A percentile compares a stretch with the other conserved stretches of the same genome.
Evolutionary conservation across 2,797 vertebrate genomes (phyloP).

Genomic region (Cirrhinus molitorella): DNA sequence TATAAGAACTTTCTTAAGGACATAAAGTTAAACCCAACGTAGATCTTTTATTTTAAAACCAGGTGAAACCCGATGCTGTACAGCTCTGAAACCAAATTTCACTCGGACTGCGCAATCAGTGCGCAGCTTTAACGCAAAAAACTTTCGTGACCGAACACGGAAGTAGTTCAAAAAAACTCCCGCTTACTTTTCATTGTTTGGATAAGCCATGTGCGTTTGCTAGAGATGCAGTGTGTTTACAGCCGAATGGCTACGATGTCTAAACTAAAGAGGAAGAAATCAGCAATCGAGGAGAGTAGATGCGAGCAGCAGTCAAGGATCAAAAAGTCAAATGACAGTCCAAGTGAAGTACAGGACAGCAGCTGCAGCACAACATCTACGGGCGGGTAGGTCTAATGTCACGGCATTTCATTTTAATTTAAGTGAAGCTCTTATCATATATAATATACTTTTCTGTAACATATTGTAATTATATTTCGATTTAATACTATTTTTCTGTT

Average conservation of each 20-base stretch:
- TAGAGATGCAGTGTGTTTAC: conserved; percentile 55
- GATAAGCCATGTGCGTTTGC: neutral
- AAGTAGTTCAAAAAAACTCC: conserved; percentile 55
- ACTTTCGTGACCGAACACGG: conserved; percentile 50
- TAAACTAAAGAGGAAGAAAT: conserved; percentile 74
- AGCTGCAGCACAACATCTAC: neutral
- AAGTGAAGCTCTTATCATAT: neutral
- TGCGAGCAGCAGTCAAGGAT: neutral
- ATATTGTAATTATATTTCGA: neutral
- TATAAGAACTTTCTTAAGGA: neutral
- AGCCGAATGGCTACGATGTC: conserved; percentile 61
- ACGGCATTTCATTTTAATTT: too few relatives aligned
- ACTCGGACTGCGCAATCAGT: conserved; percentile 11
- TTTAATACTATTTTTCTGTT: neutral
- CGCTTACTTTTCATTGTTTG: conserved; percentile 15
- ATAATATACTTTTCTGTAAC: neutral
- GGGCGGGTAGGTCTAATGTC: neutral
- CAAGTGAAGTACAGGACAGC: neutral
- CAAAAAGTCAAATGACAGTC: conserved; percentile 11
- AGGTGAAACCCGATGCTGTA: neutral
- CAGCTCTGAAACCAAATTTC: neutral
- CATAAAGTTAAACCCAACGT: too few relatives aligned
- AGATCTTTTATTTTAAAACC: neutral
- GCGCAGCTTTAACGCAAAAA: conserved; percentile 16
- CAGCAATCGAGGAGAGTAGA: conserved; percentile 10